Base-by-base conservation (phyloP, 2,113 vertebrate species). In the Notothenia rossii region DNA sequence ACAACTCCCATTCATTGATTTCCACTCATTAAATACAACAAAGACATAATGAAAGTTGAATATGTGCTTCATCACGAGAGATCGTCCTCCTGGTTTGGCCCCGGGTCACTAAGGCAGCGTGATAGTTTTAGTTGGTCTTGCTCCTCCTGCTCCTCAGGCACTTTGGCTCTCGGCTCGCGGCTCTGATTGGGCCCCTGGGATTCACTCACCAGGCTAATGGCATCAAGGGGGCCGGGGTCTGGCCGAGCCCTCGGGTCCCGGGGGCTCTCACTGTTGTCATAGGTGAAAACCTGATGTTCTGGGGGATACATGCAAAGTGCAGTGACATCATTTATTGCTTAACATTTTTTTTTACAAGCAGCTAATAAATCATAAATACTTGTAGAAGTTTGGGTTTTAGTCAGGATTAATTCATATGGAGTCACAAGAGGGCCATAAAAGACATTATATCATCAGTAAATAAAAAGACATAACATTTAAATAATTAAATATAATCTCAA, bases 31-130 rank as follows among this genome's bases (percentile, higher is more conserved):
- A 14, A 55, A 50, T 10, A 14, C 49, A 50, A 14, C 55, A 22
- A n/a, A 58, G 12, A 65, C 54, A n/a, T 14, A 20, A 60, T n/a
- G 45, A 49, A 22, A 33, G 10, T 40, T 50, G 49, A 67, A 9
- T 9, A 48, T 4, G 74, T 49, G 62, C 9, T 65, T 81, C 10
- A 50, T 82, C 40, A 77, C 0, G 95, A 94, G 65, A 95, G 94
- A 88, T 95, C 95, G 0, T 95, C 93, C 12, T 96, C 95, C 0
- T 94, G 93, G 54, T 94, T 93, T 0, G 97, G 97, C 33, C 97
- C 97, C 0, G 96, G 97, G 93, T 98, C 97, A 11, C 96, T 99
- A 54, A 97, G 93, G 91, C 95, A 97, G n/a, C 96, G 96, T 12
- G 95, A 89, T 3, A 95, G 93, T 29, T 95, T 92, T 76, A 69